phyloP scores from a whole-genome alignment of 2,113 vertebrate genomes.

The Planiliza haematocheilus region DNA sequence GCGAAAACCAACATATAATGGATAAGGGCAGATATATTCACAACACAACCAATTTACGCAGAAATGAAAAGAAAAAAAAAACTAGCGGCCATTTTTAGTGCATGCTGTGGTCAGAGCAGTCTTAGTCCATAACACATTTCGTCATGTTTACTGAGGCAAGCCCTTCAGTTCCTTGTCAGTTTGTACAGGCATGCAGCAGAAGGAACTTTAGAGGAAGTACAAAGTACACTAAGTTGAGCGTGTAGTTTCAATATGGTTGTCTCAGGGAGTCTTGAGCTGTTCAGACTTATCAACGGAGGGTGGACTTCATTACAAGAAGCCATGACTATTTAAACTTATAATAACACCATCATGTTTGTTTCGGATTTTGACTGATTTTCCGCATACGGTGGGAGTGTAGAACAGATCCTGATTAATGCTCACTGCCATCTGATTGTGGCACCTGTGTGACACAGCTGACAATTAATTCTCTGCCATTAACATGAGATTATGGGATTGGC shows the following conservation, averaged over 20 bases:
- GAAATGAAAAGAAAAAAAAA: too few relatives aligned
- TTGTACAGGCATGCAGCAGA: background rate
- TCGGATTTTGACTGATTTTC: too few relatives aligned
- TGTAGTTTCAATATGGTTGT: background rate
- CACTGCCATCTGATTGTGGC: background rate
- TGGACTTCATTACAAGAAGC: background rate
- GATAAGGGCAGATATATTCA: too few relatives aligned
- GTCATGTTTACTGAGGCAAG: slow-evolving; percentile 41
- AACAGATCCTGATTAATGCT: too few relatives aligned
- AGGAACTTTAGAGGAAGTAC: slow-evolving; percentile 56
- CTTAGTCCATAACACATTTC: slow-evolving; percentile 15
- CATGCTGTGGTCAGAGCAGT: background rate
- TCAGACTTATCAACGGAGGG: background rate
- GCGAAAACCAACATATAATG: too few relatives aligned
- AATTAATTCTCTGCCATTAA: too few relatives aligned
- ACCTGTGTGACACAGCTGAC: background rate
- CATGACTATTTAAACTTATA: too few relatives aligned
- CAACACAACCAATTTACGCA: too few relatives aligned
- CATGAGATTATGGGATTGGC: too few relatives aligned
- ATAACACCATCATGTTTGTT: too few relatives aligned
- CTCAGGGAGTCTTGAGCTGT: background rate
- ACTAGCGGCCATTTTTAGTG: background rate
- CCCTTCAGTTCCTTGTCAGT: slow-evolving; percentile 35
- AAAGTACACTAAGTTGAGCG: slow-evolving; percentile 42
- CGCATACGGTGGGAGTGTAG: too few relatives aligned